phyloP scores from a whole-genome alignment of 2,888 invertebrate genomes.

The Agrochola macilenta region DNA sequence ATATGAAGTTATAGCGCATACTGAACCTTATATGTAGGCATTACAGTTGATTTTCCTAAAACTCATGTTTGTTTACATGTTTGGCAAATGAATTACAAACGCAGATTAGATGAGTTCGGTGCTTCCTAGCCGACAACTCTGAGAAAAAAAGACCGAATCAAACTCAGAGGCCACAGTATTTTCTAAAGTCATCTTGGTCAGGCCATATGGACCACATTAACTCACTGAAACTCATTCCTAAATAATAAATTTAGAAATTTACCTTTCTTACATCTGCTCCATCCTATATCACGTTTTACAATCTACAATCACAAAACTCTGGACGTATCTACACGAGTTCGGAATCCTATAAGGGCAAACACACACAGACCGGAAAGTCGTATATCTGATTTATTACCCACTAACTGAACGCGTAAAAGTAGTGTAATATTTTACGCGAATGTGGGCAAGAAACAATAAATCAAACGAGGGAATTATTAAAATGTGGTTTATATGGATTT shows the following conservation, averaged over 20 bases:
- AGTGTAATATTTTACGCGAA: conserved; percentile 69
- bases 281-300: background rate
- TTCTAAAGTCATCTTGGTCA: too few species aligned
- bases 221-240: background rate
- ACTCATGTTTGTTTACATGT: too few species aligned
- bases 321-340: conserved; percentile 5
- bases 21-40: too few species aligned
- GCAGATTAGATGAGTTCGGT: too few species aligned
- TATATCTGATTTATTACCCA: conserved; percentile 72
- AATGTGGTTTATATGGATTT: conserved; percentile 57
- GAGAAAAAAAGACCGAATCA: too few species aligned
- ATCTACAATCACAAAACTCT: conserved; percentile 18
- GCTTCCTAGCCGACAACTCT: too few species aligned
- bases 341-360: conserved; percentile 51
- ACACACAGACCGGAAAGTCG: conserved; percentile 69
- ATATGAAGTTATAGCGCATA: too few species aligned
- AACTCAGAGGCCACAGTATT: too few species aligned
- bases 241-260: conserved; percentile 12
- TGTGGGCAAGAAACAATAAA: conserved; percentile 66
- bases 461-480: conserved; percentile 63
- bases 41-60: too few species aligned
- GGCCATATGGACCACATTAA: too few species aligned
- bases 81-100: too few species aligned
- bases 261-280: background rate
- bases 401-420: conserved; percentile 71